Evolutionary conservation across 2,113 vertebrate species (phyloP), one percentile per base, ranked within the genome.

Genomic region (Saimiri boliviensis): DNA sequence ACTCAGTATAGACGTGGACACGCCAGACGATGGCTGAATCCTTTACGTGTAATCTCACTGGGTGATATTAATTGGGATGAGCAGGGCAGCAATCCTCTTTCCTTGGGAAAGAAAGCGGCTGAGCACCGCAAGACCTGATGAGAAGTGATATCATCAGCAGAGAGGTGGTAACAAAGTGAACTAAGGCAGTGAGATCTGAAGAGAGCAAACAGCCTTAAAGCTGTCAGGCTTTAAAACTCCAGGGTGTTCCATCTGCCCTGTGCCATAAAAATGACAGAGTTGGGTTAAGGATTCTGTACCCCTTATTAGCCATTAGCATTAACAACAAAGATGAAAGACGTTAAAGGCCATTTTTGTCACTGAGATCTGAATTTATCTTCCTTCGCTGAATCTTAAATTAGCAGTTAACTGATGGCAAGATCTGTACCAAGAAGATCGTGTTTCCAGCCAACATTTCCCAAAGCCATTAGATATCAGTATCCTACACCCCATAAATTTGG

Each of bases 271-370:
- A 87, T 37, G 76, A 95, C 96, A 80, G 82, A 71, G 37, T 19
- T 70, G 40, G 68, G 70, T 89, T 89, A 86, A 96, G 63, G 94
- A 89, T 77, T 95, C 47, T 58, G 56, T 14, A 68, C 47, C 68
- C 76, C 76, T 91, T 82, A 80, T 85, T 93, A 95, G 58, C 95
- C 81, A 77, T 93, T 85, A 87, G 93, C 93, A 70, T 77, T 77
- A 91, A 77, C 91, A 96, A 92, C 95, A 86, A 87, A 86, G 85
- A 95, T 92, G 71, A 97, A 98, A 95, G 91, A 91, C n/a, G 58
- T 77, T 45, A 20, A 63, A 21, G 49, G 87, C 56, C 74, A 90
- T 81, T 89, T 92, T 94, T 71, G 74, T 98, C 95, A 89, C 70
- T 20, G 66, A 71, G 47, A 93, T 88, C 89, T 87, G 30, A 91